Evolutionary conservation across 2,797 vertebrate species (phyloP).

Genomic region (Remorina albescens): DNA sequence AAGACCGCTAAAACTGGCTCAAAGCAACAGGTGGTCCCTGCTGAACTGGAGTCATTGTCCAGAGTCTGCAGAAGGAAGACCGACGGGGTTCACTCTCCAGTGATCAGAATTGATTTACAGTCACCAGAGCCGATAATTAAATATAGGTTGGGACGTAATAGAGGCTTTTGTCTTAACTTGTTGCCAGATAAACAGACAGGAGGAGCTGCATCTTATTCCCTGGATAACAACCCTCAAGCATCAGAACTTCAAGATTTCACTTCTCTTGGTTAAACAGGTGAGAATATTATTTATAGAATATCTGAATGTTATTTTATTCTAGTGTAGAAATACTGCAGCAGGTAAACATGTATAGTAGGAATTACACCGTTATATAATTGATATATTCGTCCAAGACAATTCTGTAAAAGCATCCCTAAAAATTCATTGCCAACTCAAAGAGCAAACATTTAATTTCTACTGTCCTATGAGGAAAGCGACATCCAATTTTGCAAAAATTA

Average conservation of each 20-base stretch:
- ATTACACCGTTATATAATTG: neutral
- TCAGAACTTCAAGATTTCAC: neutral
- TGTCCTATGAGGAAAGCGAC: too few relatives aligned
- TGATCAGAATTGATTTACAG: neutral
- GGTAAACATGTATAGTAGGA: neutral
- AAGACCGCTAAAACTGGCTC: constrained; percentile 45
- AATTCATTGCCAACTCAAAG: neutral
- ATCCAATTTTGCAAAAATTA: too few relatives aligned
- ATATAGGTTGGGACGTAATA: neutral
- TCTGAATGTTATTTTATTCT: neutral
- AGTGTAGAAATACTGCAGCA: neutral
- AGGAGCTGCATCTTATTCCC: constrained; percentile 10
- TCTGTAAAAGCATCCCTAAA: neutral
- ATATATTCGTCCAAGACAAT: too few relatives aligned
- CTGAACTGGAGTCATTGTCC: constrained; percentile 14
- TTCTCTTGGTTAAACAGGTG: constrained; percentile 40
- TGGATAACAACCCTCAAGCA: constrained; percentile 1
- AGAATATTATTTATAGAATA: constrained; percentile 7
- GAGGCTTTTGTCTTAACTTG: constrained; percentile 25
- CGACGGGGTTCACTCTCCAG: neutral
- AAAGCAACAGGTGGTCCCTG: constrained; percentile 31
- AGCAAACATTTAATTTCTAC: neutral
- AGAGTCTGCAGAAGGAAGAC: neutral
- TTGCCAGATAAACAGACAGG: constrained; percentile 41
- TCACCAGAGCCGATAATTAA: neutral